phyloP scores from a whole-genome alignment of 2,888 invertebrate species.

The Noctuana brunneofusca region DNA sequence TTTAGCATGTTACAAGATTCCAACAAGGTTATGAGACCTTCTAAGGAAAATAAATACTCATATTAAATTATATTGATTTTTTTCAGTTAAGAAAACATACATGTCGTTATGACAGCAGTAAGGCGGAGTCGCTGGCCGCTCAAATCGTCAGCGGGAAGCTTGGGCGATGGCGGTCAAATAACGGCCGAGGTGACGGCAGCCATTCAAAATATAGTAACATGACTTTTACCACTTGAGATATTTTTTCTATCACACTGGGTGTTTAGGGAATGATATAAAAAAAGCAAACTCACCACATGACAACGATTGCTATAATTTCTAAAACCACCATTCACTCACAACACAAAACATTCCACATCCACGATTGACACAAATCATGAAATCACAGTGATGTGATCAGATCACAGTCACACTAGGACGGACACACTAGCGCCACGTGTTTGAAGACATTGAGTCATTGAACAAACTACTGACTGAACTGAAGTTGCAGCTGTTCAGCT shows the following conservation, averaged over 20 bases:
- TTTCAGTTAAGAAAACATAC: slow-evolving; percentile 12
- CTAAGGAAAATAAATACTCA: neutral
- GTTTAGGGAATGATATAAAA: slow-evolving; percentile 35
- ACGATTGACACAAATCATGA: slow-evolving; percentile 37
- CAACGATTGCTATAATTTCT: slow-evolving; percentile 62
- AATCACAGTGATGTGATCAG: slow-evolving; percentile 7
- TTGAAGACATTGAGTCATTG: slow-evolving; percentile 36
- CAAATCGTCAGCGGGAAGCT: slow-evolving; percentile 61
- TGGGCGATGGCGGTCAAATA: slow-evolving; percentile 81
- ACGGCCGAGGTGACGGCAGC: slow-evolving; percentile 57
- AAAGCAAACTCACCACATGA: slow-evolving; percentile 77
- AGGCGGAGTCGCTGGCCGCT: slow-evolving; percentile 71
- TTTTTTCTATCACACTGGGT: slow-evolving; percentile 5
- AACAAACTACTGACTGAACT: neutral
- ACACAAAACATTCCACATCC: slow-evolving; percentile 74
- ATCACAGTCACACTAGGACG: slow-evolving; percentile 38
- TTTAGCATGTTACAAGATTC: slow-evolving; percentile 13
- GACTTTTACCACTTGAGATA: slow-evolving; percentile 13
- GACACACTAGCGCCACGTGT: slow-evolving; percentile 72
- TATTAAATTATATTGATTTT: neutral
- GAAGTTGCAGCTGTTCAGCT: slow-evolving; percentile 35
- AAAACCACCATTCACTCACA: slow-evolving; percentile 71
- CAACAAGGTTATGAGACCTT: slow-evolving; percentile 21
- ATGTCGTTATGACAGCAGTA: slow-evolving; percentile 44
- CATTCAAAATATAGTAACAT: slow-evolving; percentile 33